These are phyloP conservation scores for Zapornia atra DNA, from an alignment of 2,113 vertebrate genomes.

Conservation along the genomic window DNA sequence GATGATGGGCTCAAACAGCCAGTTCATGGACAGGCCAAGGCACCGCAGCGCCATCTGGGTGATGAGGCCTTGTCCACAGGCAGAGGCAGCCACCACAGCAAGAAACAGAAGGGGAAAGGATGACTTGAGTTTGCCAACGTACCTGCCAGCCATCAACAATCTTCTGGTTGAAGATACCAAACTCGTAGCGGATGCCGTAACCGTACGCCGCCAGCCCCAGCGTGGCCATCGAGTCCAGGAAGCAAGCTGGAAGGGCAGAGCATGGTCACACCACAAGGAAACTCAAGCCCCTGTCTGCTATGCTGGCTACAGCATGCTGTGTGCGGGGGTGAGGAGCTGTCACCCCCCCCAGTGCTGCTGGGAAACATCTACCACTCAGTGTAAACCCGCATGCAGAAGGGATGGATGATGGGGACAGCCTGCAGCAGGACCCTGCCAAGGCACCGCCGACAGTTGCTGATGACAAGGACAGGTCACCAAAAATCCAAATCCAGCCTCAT, in stretches of 20 bases:
- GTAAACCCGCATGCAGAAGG: neutral
- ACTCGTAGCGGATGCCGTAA: conserved; percentile 91
- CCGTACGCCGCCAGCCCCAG: conserved; percentile 87
- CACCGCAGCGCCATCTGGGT: neutral
- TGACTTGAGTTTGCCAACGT: neutral
- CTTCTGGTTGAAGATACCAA: conserved; percentile 93
- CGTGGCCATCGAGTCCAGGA: conserved; percentile 89
- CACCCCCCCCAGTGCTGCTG: neutral
- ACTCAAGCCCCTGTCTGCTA: fast-evolving
- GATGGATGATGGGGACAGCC: neutral
- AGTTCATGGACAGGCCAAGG: neutral
- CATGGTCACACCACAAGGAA: neutral
- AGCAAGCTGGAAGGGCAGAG: conserved; percentile 82
- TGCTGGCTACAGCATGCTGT: fast-evolving
- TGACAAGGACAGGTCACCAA: neutral
- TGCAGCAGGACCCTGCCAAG: neutral
- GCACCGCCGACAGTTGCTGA: neutral
- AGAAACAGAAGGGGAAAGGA: neutral
- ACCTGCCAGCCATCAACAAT: conserved; percentile 89
- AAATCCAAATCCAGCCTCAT: neutral
- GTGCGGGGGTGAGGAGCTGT: neutral
- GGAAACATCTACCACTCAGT: neutral
- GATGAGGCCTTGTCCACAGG: neutral
- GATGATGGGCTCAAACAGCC: neutral
- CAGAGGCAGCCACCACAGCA: neutral